Evolutionary conservation across 2,888 invertebrate genomes (phyloP), one percentile per base, ranked within the genome.

Genomic region (Meliscaeva auricollis): DNA sequence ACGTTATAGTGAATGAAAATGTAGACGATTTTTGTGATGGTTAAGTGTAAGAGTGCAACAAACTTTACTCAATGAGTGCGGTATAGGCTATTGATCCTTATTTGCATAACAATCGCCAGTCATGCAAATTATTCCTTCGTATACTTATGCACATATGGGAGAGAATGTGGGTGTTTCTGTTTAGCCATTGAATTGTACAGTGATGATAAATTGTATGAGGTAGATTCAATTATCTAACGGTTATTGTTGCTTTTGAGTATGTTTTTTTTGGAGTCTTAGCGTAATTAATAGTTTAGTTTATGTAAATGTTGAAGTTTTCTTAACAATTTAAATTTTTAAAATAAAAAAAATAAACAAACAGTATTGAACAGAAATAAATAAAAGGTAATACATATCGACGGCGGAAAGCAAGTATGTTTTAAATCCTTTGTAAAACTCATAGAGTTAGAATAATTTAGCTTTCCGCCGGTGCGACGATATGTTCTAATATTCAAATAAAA

Each of bases 1-100:
- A 30, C 30, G 30, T 58, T 75, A 60, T 69, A 75, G 62, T 81
- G 73, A 85, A 81, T 80, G 81, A 74, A 81, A 30, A 26, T 26
- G 15, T 15, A 20, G 44, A n/a, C 46, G 26, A 35, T 58, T 72
- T 72, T 62, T 77, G 68, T 76, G 41, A 80, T 41, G 48, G 22
- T 70, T 56, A 22, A 62, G 52, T 70, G 60, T 62, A 80, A 77
- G 72, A 81, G 85, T 85, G 85, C 85, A 85, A 85, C 81, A 85
- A 85, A 85, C 85, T 85, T 85, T 85, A 50, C 76, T n/a, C 30
- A 5, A 48, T 38, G 35, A 9, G 35, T 38, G 9, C 11, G 3
- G 11, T 38, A 13, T 30, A 76, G 85, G 85, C 76, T 85, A 85
- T 85, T 85, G 85, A 85, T 85, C 85, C 85, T 85, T 77, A 85